phyloP scores from a whole-genome alignment of 2,888 invertebrate genomes.

The Strigamia crassipes region DNA sequence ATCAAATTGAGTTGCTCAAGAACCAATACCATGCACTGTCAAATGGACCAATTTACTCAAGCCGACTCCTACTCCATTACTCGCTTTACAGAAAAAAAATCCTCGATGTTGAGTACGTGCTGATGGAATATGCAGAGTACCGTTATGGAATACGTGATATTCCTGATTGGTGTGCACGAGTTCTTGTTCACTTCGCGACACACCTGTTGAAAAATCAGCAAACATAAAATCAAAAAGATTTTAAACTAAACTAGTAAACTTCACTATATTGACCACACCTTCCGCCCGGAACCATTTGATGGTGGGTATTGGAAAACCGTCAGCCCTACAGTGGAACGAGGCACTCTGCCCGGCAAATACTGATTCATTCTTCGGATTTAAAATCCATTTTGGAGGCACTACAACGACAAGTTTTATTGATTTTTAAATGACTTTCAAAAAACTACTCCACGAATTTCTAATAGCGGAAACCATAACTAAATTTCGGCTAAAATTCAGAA shows the following conservation, averaged over 20 bases:
- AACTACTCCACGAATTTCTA: neutral
- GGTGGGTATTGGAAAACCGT: constrained; percentile 91
- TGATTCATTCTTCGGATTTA: constrained; percentile 92
- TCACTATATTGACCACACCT: constrained; percentile 65
- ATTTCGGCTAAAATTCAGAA: neutral
- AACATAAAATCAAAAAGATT: neutral
- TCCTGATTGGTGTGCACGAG: constrained; percentile 33
- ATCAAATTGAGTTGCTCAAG: neutral
- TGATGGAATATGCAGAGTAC: constrained; percentile 76
- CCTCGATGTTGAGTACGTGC: constrained; percentile 70
- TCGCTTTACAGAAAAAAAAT: constrained; percentile 92
- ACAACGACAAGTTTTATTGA: constrained; percentile 9
- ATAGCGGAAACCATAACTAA: neutral
- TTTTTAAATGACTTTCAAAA: neutral
- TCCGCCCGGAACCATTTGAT: constrained; percentile 95
- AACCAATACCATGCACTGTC: constrained; percentile 80
- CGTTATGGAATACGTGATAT: constrained; percentile 62
- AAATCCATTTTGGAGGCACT: constrained; percentile 95
- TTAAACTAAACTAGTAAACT: neutral
- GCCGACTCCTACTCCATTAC: constrained; percentile 93
- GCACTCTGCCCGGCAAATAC: constrained; percentile 94
- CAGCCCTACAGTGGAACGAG: constrained; percentile 92
- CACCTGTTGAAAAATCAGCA: constrained; percentile 24
- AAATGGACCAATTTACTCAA: constrained; percentile 91
- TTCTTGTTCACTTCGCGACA: constrained; percentile 29